Evolutionary conservation across 2,113 vertebrate species (phyloP), one percentile per base, ranked within the genome.

Genomic region (Larimichthys polyactis): DNA sequence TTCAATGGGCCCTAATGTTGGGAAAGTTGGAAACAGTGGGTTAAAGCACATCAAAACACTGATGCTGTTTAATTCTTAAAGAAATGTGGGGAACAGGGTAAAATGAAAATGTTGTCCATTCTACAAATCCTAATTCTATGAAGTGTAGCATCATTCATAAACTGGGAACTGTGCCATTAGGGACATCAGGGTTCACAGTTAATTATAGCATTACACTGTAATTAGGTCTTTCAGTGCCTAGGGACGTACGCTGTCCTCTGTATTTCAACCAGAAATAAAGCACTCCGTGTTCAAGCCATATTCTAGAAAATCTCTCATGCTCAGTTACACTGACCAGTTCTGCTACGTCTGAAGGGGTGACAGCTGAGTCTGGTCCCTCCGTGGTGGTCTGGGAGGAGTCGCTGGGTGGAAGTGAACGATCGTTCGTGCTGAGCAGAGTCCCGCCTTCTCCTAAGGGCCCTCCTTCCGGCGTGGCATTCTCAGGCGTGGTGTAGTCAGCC

Each of bases 341-440:
- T 57, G 98, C 97, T 75, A 97, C 97, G 82, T 99, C 98, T 0
- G 98, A 99, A 69, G 98, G 98, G 2, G 98, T 99, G 83, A 98
- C 96, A 4, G 98, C 98, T 0, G 98, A 99, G 84, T 99, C 98
- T 0, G 98, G 98, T 10, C 98, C 98, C 91, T 99, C 98, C 0
- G 98, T 99, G 77, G 98, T 99, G 16, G 98, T 99, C 93, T 99
- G 98, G 70, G 98, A 99, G 80, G 98, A 99, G 89, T 99, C 98
- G 4, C 98, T 99, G 78, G 97, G 91, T 1, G 98, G 97, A 0
- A 97, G 97, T 1, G 97, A 98, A 69, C 95, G 76, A 51, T 94
- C 85, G 19, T 90, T 82, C 9, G 83, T 55, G 71, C 87, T 24
- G 0, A 92, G 36, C 57, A 81, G 43, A 32, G 82, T 7, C 29